Evolutionary conservation across 2,797 vertebrate genomes (phyloP).

Genomic region (Zonotrichia albicollis): DNA sequence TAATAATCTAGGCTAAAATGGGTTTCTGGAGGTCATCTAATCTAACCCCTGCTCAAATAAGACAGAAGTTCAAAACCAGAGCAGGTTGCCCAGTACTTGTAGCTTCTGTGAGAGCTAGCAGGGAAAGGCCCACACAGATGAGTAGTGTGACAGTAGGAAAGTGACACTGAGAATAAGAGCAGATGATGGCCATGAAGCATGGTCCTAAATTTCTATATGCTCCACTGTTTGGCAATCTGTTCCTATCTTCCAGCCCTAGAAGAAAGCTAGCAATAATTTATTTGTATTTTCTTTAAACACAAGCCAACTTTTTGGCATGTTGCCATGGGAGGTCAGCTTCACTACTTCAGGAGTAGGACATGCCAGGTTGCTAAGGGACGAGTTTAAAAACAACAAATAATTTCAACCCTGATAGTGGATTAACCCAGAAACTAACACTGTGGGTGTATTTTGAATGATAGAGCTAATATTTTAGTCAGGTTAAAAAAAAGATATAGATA

Average conservation of each 20-base stretch:
- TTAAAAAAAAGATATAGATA: neutral
- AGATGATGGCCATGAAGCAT: neutral
- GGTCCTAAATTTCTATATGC: neutral
- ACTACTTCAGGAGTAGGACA: constrained; percentile 18
- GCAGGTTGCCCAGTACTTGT: neutral
- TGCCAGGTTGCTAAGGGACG: neutral
- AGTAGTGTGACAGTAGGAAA: neutral
- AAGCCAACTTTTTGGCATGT: neutral
- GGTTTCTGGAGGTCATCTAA: neutral
- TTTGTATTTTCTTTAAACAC: constrained; percentile 62
- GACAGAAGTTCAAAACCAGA: neutral
- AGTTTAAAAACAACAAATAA: constrained; percentile 69
- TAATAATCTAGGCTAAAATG: neutral
- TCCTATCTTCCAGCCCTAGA: neutral
- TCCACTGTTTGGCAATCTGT: neutral
- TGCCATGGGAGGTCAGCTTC: constrained; percentile 22
- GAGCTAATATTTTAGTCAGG: neutral
- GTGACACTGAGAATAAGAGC: neutral
- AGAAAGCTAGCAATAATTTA: neutral
- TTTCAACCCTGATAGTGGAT: neutral
- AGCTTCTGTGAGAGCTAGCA: neutral
- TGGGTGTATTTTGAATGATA: neutral
- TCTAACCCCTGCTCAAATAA: neutral
- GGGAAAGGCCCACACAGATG: neutral
- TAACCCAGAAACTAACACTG: neutral